Evolutionary conservation across 2,797 vertebrate genomes (phyloP), one percentile per base, ranked within the genome.

Genomic region (Phataginus tetradactyla): DNA sequence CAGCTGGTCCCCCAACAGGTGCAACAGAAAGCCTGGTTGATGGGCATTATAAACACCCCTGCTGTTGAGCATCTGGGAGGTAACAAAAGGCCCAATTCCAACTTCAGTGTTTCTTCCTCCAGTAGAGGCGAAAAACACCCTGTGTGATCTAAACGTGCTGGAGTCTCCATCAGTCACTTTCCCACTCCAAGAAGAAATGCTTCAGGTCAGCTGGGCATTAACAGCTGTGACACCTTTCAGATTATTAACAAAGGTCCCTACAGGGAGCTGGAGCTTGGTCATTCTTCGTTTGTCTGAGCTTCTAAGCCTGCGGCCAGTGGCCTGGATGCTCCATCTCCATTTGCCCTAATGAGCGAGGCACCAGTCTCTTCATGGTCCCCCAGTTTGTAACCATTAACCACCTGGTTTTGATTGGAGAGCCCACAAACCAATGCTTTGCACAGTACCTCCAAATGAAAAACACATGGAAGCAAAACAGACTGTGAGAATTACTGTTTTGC

Each of bases 381-480:
- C 45, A 45, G 83, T 93, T 34, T 91, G 81, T 88, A 93, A 93
- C 77, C 80, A 97, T 94, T 95, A 94, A 51, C 86, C 97, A 97
- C 90, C 90, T 98, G 96, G 97, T 96, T 97, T 96, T 95, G 92
- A 97, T 92, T 78, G 93, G 51, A 59, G 61, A 86, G 34, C 61
- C 78, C 63, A 95, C 94, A 97, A 95, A 83, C 23, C 77, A 66
- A 12, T 8, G 86, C 89, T 88, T 89, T 61, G 93, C 96, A 74
- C 77, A 96, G 96, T 75, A n/a, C 0, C 78, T 97, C 72, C 96
- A 95, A 97, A 98, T 98, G 92, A 97, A 98, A 98, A 97, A 57
- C 97, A 96, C 0, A 78, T 95, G 98, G 90, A 89, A 83, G 69
- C 2, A 72, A 88, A 83, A 90, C 74, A 79, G 85, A 91, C 90